Percentiles rank a stretch among this genome's conserved stretches.
Conservation (phyloP, 2,888 invertebrate genomes). For the Eristalis arbustorum region DNA sequence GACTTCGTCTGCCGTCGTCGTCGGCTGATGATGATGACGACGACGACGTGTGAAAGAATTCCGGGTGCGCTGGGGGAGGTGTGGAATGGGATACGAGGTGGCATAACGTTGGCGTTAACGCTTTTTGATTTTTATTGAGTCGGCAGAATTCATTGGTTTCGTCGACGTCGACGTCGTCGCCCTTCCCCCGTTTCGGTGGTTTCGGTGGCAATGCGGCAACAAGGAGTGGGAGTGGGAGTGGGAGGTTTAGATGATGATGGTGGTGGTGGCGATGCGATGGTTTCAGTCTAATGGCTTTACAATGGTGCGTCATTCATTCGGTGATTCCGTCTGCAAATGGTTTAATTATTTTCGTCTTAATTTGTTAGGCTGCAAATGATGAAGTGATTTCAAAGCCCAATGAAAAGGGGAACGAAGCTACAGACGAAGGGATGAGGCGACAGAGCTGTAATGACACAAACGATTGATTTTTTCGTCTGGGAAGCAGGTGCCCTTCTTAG, state of each 20-base stretch:
- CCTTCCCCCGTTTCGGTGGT: slow-evolving; percentile 45
- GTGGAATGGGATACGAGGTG: slow-evolving; percentile 70
- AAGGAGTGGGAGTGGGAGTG: slow-evolving; percentile 15
- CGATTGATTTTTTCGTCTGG: not conserved
- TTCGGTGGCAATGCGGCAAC: slow-evolving; percentile 26
- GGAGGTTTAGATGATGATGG: not conserved
- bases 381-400: slow-evolving; percentile 26
- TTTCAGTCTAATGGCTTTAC: slow-evolving; percentile 62
- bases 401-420: not conserved
- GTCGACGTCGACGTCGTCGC: slow-evolving; percentile 11
- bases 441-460: not conserved
- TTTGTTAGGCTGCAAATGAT: slow-evolving; percentile 63
- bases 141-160: slow-evolving; percentile 77
- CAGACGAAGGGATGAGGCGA: not conserved
- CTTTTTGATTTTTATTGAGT: slow-evolving; percentile 80
- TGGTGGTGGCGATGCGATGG: slow-evolving; percentile 40
- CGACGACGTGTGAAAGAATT: slow-evolving; percentile 38
- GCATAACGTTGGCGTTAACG: slow-evolving; percentile 80
- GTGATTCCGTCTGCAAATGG: slow-evolving; percentile 57
- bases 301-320: slow-evolving; percentile 56
- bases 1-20: slow-evolving; percentile 5
- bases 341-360: slow-evolving; percentile 67
- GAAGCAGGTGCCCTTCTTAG: no score
- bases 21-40: not conserved
- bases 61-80: not conserved